A percentile compares a stretch with the other conserved stretches of the same genome.
Evolutionary conservation across 2,113 vertebrate species (phyloP).

Genomic region (Hippotragus niger): DNA sequence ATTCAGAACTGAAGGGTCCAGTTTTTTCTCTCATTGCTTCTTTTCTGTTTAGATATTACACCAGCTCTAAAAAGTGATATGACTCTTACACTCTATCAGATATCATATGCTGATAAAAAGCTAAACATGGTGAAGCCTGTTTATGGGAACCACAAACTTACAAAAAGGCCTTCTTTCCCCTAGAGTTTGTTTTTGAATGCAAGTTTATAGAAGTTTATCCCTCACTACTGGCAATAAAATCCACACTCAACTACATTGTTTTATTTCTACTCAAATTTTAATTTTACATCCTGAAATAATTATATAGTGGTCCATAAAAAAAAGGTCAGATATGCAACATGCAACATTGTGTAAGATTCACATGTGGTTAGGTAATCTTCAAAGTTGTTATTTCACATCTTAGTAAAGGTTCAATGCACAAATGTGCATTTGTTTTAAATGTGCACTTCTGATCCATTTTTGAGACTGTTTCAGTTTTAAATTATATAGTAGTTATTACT

Average conservation of each 20-base stretch:
- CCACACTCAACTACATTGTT: not conserved
- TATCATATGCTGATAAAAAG: not conserved
- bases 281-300: constrained; percentile 1
- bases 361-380: not conserved
- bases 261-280: constrained; percentile 3
- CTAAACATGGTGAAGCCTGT: not conserved
- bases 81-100: not conserved
- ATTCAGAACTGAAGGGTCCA: constrained; percentile 8
- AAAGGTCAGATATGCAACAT: not conserved
- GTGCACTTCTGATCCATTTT: not conserved
- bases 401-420: not conserved
- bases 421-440: not conserved
- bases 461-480: not conserved
- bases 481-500: not conserved
- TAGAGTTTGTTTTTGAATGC: not conserved
- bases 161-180: not conserved
- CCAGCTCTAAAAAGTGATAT: not conserved
- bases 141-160: not conserved
- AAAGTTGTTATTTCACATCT: not conserved
- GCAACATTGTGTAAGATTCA: not conserved
- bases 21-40: not conserved
- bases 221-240: not conserved
- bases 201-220: not conserved
- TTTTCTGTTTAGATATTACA: constrained; percentile 7
- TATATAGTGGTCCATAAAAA: not conserved